phyloP scores from a whole-genome alignment of 2,888 invertebrate genomes.

The Entomobrya proxima region DNA sequence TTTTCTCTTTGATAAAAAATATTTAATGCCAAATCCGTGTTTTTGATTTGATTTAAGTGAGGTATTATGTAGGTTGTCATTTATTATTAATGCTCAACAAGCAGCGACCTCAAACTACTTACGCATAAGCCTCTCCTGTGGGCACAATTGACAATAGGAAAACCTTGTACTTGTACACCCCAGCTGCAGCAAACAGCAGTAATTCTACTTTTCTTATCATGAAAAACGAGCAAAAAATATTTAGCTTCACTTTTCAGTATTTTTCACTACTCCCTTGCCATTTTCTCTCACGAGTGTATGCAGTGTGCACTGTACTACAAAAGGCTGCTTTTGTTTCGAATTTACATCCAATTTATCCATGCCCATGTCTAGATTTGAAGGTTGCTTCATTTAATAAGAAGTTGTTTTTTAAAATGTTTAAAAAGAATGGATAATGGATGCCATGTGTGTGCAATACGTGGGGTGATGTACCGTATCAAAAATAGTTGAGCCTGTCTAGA shows the following conservation, averaged over 20 bases:
- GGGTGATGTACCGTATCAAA: constrained; percentile 11
- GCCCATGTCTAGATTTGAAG: constrained; percentile 20
- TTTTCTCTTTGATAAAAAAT: neutral
- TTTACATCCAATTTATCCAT: neutral
- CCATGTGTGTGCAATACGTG: no score
- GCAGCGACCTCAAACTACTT: neutral
- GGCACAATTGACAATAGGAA: neutral
- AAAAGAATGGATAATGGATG: no score
- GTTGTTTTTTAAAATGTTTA: no score
- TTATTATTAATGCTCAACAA: constrained; percentile 48
- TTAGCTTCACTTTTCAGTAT: constrained; percentile 35
- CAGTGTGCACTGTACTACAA: neutral
- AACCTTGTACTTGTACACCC: neutral
- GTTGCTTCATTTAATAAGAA: constrained; percentile 34
- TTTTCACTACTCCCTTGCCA: neutral
- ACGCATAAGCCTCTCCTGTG: neutral
- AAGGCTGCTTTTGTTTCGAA: neutral
- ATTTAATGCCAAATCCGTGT: constrained; percentile 34
- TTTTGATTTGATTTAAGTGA: constrained; percentile 41
- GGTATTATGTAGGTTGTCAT: constrained; percentile 52
- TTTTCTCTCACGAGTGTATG: neutral
- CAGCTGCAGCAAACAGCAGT: neutral
- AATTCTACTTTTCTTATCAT: constrained; percentile 32
- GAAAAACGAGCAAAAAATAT: constrained; percentile 24
- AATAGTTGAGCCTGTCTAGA: neutral